A percentile compares a stretch with the other conserved stretches of the same genome.
Conservation (phyloP, 2,888 invertebrate genomes). For the Ramazzottius varieornatus region DNA sequence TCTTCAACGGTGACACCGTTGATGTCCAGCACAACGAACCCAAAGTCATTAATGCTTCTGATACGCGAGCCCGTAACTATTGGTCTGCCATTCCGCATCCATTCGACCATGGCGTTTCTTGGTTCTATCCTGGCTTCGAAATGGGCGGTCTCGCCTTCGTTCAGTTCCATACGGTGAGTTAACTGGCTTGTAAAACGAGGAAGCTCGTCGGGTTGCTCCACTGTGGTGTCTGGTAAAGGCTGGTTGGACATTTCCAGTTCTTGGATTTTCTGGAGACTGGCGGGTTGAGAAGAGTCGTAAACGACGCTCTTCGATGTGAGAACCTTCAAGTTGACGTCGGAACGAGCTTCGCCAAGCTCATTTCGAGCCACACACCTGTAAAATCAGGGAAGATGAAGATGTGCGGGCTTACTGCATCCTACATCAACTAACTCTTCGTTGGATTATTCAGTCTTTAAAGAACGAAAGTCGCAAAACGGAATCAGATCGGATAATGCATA, state of each 20-base stretch:
- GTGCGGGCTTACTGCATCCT: no score
- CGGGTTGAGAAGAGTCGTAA: conserved; percentile 62
- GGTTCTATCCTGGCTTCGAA: conserved; percentile 83
- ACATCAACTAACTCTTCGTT: no score
- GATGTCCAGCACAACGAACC: conserved; percentile 75
- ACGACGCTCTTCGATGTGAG: conserved; percentile 22
- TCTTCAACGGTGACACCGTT: conserved; percentile 77
- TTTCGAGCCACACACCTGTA: conserved; percentile 6
- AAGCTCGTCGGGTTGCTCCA: conserved; percentile 35
- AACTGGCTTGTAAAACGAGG: conserved; percentile 72
- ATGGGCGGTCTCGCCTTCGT: conserved; percentile 83
- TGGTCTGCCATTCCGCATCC: conserved; percentile 80
- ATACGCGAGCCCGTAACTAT: conserved; percentile 59
- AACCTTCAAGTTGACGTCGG: conserved; percentile 13
- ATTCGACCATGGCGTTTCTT: conserved; percentile 76
- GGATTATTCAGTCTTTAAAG: no score
- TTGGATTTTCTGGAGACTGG: conserved; percentile 64
- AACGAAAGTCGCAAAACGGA: no score
- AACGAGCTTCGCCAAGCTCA: conserved; percentile 8
- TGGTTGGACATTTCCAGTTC: conserved; percentile 47
- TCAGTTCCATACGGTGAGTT: conserved; percentile 49
- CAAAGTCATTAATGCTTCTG: conserved; percentile 77
- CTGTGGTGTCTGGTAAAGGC: conserved; percentile 60
- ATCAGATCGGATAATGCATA: no score
- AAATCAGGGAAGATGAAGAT: no score